Evolutionary conservation across 2,113 vertebrate species (phyloP).

Genomic region (Centropristis striata): DNA sequence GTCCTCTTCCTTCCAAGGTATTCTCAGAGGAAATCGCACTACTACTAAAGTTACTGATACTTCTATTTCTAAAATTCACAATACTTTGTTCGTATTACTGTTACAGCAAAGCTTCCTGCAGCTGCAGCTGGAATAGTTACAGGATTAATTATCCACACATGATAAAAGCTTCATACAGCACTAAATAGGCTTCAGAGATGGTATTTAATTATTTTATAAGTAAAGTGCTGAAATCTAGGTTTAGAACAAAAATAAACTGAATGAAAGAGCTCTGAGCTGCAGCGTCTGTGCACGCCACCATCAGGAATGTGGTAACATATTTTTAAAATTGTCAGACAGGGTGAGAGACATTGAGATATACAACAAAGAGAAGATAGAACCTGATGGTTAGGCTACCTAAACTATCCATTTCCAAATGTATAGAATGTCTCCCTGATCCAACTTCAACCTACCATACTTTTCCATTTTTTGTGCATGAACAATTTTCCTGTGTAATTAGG

Average conservation of each 20-base stretch:
- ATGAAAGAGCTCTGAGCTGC: too few relatives aligned
- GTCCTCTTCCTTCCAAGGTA: conserved; percentile 91
- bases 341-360: too few relatives aligned
- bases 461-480: too few relatives aligned
- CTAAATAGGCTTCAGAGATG: neutral
- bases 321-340: too few relatives aligned
- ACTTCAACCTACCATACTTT: too few relatives aligned
- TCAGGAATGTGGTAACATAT: neutral
- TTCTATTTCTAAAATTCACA: too few relatives aligned
- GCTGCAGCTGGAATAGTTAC: neutral
- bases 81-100: neutral
- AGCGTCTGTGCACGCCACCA: too few relatives aligned
- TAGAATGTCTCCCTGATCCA: too few relatives aligned
- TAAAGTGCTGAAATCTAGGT: neutral
- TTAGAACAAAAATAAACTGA: too few relatives aligned
- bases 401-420: too few relatives aligned
- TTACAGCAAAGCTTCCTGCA: neutral
- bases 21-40: neutral
- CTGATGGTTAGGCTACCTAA: too few relatives aligned
- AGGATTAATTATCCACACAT: neutral
- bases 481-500: neutral
- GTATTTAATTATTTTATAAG: neutral
- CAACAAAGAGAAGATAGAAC: too few relatives aligned
- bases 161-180: conserved; percentile 13
- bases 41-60: rapidly evolving